These are phyloP conservation scores for Vidua chalybeata DNA, from an alignment of 2,113 vertebrate species.

Conservation along the genomic window DNA sequence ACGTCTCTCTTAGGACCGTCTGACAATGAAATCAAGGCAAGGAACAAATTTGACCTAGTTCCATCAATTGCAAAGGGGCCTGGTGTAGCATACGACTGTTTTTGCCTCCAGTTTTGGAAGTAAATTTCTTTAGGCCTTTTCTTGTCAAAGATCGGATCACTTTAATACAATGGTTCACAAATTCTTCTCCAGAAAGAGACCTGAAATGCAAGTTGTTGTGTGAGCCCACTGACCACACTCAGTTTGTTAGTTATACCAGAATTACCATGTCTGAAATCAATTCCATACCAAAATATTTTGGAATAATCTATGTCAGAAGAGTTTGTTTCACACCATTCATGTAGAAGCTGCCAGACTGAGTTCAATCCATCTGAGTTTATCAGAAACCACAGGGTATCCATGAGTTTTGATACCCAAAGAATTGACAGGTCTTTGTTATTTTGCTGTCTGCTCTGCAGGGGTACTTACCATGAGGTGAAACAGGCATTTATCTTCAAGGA, in stretches of 20 bases:
- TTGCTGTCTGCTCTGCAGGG: not conserved
- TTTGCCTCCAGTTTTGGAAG: not conserved
- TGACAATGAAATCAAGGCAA: not conserved
- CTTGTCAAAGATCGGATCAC: accelerated
- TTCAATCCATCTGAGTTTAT: not conserved
- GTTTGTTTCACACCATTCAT: not conserved
- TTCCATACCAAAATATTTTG: not conserved
- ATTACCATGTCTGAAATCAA: not conserved
- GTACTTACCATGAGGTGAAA: not conserved
- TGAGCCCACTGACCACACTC: not conserved
- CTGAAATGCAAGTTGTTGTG: not conserved
- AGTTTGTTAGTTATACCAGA: not conserved
- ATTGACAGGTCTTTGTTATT: not conserved
- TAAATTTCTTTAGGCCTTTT: not conserved
- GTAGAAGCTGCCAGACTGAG: not conserved
- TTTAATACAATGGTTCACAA: not conserved
- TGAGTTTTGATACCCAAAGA: not conserved
- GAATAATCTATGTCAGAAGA: not conserved
- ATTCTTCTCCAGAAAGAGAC: not conserved
- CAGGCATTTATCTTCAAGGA: not conserved
- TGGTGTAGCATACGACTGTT: not conserved
- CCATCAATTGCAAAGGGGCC: not conserved
- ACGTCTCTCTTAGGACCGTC: not conserved
- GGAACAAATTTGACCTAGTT: not conserved
- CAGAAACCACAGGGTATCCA: not conserved